phyloP scores from a whole-genome alignment of 1,140 invertebrate species.

The Drosophila ogumai region DNA sequence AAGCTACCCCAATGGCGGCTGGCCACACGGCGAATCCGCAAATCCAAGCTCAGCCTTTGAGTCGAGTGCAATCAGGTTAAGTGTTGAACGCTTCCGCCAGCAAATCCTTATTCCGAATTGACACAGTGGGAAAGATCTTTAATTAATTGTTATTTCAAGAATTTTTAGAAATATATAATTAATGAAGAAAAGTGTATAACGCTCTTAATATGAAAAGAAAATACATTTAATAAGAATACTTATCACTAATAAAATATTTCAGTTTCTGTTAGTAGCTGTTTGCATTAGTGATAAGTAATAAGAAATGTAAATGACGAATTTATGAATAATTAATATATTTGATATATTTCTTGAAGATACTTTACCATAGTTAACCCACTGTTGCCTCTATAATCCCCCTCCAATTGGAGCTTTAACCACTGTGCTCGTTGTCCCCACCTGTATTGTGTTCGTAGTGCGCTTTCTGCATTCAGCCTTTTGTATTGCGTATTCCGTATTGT shows the following conservation, averaged over 20 bases:
- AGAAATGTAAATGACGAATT: not conserved
- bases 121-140: constrained; percentile 6
- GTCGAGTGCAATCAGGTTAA: constrained; percentile 69
- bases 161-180: not conserved
- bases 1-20: constrained; percentile 10
- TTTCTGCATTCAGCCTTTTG: constrained; percentile 48
- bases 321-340: not conserved
- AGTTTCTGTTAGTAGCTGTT: not conserved
- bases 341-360: not conserved
- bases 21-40: constrained; percentile 52
- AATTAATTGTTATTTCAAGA: not conserved
- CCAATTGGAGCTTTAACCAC: constrained; percentile 14
- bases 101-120: constrained; percentile 27
- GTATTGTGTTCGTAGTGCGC: constrained; percentile 35
- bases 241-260: not conserved
- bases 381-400: not conserved
- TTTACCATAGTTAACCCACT: not conserved
- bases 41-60: constrained; percentile 64
- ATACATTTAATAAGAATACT: not conserved
- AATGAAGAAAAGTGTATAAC: too few relatives aligned
- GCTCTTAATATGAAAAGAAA: not conserved
- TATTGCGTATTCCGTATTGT: constrained; percentile 43
- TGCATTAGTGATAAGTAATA: not conserved
- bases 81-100: constrained; percentile 63
- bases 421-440: constrained; percentile 39